Base-by-base conservation (phyloP, 2,797 vertebrate species). In the Gallinago nigripennis region DNA sequence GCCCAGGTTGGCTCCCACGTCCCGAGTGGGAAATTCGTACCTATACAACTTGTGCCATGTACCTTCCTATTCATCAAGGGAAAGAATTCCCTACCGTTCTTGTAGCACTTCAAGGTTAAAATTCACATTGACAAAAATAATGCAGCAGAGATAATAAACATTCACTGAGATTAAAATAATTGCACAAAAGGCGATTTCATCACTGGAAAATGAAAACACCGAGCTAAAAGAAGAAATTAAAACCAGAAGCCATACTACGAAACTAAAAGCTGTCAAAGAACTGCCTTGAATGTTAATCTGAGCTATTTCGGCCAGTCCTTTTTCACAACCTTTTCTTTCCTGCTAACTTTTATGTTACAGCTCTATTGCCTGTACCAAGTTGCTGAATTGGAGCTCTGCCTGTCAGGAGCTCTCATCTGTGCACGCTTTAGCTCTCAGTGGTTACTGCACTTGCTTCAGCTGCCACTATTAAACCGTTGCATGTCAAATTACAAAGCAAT, bases 261-360 rank as follows among this genome's bases (percentile, higher is more conserved):
- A 90, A 88, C 81, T 33, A 75, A 89, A 86, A 81, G 45, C 57
- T 95, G 78, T 88, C 88, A 82, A 87, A 93, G 77, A 66, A 66
- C 58, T 87, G 76, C 41, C 73, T 92, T 82, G 90, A 95, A 94
- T 86, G 87, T 86, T 96, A 95, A 95, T 92, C 86, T 64, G 92
- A 96, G 77, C 73, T 94, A 86, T 88, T 95, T 90, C 87, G 95
- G 88, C 86, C 82, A 85, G 90, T 70, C 64, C 92, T 88, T 86
- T 95, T 85, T 58, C 81, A 82, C 88, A 50, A 68, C 78, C 78
- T 94, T 94, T 94, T 94, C 87, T 93, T 82, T 85, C 86, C 86
- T 75, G 64, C 51, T 96, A 84, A 96, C 94, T 94, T 95, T 88
- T 68, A 87, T 94, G 50, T 88, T 80, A 71, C 73, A 77, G 64